Evolutionary conservation across 2,888 invertebrate species (phyloP).

Genomic region (Hypolimnas misippus): DNA sequence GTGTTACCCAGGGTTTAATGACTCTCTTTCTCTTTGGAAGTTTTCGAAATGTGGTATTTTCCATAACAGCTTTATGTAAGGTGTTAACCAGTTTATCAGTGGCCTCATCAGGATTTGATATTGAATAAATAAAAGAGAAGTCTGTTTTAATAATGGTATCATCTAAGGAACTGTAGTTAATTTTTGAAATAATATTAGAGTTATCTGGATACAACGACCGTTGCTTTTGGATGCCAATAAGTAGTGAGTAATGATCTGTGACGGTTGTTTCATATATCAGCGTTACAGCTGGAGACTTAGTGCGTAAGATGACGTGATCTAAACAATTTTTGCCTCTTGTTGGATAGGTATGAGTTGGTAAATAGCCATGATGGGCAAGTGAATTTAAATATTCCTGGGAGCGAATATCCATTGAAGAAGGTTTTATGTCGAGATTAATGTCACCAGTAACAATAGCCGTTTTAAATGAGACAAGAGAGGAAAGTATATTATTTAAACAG

Average conservation of each 20-base stretch:
- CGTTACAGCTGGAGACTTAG: neutral
- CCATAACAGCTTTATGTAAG: too few species aligned
- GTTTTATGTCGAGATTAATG: conserved; percentile 21
- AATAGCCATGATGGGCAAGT: conserved; percentile 8
- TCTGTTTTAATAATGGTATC: too few species aligned
- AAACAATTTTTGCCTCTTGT: conserved; percentile 22
- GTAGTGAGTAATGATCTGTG: conserved; percentile 11
- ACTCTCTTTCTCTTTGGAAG: too few species aligned
- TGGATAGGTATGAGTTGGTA: conserved; percentile 8
- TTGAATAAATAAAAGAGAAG: too few species aligned
- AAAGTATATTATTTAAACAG: conserved; percentile 10
- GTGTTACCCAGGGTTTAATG: too few species aligned
- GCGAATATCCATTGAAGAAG: neutral
- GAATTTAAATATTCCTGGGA: conserved; percentile 14
- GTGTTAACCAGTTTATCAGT: too few species aligned
- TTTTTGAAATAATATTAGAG: too few species aligned
- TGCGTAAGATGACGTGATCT: conserved; percentile 22
- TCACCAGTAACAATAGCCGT: conserved; percentile 13
- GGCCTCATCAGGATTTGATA: too few species aligned
- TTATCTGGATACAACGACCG: too few species aligned
- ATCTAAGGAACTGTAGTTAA: too few species aligned
- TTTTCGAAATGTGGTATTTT: too few species aligned
- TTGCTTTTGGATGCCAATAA: neutral
- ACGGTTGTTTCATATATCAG: neutral
- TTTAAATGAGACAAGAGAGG: neutral